Conservation (phyloP, 2,797 vertebrate species). For the Rhabdophis nuchalis region DNA sequence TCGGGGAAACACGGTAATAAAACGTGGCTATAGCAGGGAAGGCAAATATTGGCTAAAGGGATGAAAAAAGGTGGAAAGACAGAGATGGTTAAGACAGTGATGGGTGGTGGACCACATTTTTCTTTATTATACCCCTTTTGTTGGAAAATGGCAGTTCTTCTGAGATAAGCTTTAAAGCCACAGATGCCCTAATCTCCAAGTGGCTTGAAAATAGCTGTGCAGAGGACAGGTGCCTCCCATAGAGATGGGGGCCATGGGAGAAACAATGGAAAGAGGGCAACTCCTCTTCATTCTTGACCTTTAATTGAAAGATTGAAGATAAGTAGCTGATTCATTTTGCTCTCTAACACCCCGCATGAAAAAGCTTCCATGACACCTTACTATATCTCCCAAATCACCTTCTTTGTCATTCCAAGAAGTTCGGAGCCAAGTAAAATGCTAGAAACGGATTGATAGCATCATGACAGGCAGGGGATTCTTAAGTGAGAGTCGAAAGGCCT, state of each 20-base stretch:
- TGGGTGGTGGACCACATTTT: background rate
- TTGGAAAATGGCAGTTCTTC: conserved; percentile 36
- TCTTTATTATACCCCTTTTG: conserved; percentile 23
- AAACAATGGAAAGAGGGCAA: conserved; percentile 53
- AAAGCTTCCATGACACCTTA: conserved; percentile 68
- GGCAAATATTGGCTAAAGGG: background rate
- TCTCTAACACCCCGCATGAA: conserved; percentile 64
- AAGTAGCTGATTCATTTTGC: conserved; percentile 74
- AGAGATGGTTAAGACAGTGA: background rate
- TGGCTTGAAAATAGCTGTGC: conserved; percentile 37
- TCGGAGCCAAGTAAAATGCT: conserved; percentile 70
- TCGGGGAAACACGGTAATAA: too few species aligned
- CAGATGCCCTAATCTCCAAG: conserved; percentile 44
- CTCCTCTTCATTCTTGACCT: conserved; percentile 72
- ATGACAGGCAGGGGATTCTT: conserved; percentile 55
- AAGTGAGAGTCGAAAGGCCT: conserved; percentile 66
- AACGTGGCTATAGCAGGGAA: background rate
- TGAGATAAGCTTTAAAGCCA: conserved; percentile 49
- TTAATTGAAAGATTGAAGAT: conserved; percentile 79
- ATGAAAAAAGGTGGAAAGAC: background rate
- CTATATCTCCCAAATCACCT: conserved; percentile 69
- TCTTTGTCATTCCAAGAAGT: conserved; percentile 70
- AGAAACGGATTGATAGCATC: conserved; percentile 66
- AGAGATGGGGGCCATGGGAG: conserved; percentile 18
- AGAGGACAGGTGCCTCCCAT: conserved; percentile 50